Base-by-base conservation (phyloP, 1,140 invertebrate species). In the Reticulitermes speratus region DNA sequence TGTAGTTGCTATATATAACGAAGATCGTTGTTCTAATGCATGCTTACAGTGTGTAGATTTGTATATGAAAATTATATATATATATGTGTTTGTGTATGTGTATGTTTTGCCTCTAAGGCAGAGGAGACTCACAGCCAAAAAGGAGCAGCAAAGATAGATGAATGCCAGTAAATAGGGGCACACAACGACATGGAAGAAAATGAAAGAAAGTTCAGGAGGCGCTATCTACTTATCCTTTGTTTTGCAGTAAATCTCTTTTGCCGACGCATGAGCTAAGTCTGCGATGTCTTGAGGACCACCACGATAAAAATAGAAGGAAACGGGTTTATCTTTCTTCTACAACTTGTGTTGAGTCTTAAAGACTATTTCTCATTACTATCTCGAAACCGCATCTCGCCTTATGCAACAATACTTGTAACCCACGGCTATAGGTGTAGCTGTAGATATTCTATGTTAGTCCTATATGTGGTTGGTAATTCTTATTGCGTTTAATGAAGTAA, bases 291-390 rank as follows among this genome's bases (percentile, higher is more conserved):
- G n/a, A 75, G 65, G 25, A 30, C 8, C 65, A 75, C 65, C 65
- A 21, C 14, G 65, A 75, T 25, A 75, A 75, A 75, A 75, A 65
- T 8, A 19, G 21, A 19, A 65, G 65, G 14, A 30, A 75, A 75
- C 12, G 9, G n/a, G 65, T 8, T 75, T 75, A 75, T 75, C 65
- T 75, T 30, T 75, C 65, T 75, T 75, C 65, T 11, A 25, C 5
- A 75, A 75, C 65, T 30, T 75, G 25, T 75, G 25, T 75, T n/a
- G n/a, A 75, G 8, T 75, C 65, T 14, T 25, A 19, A 0, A 75
- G 65, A 75, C 65, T 30, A 75, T 75, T 75, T 75, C 65, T 75
- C 65, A 75, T 75, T 75, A 30, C 12, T 75, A 75, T 75, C 65
- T 75, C 65, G n/a, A 3, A n/a, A 9, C 65, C 65, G n/a, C 65